Evolutionary conservation across 2,888 invertebrate genomes (phyloP).

Genomic region (Ferrisia virgata): DNA sequence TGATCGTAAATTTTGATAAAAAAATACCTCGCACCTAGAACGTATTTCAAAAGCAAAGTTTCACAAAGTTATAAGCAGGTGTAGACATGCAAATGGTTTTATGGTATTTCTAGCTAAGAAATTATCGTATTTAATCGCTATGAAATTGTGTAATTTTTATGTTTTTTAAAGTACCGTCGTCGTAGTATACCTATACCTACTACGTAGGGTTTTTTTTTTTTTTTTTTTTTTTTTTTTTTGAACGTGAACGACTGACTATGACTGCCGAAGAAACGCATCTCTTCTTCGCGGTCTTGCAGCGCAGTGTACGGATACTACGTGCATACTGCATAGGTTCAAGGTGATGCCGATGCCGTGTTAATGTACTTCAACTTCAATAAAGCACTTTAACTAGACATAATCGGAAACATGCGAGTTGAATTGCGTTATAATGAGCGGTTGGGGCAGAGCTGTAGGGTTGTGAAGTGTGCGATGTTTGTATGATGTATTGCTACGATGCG

Average conservation of each 20-base stretch:
- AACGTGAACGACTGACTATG: not conserved
- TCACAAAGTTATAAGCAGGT: not conserved
- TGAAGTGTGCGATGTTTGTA: not conserved
- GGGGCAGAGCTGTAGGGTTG: not conserved
- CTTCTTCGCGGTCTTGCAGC: not conserved
- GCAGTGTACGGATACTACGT: too few relatives aligned
- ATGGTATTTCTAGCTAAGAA: not conserved
- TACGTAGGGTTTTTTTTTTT: not conserved
- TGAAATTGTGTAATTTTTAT: constrained; percentile 8
- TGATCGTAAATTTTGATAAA: constrained; percentile 27
- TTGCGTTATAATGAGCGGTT: not conserved
- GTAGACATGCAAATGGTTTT: constrained; percentile 4
- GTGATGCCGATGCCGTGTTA: not conserved
- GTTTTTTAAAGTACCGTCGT: not conserved
- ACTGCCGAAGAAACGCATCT: not conserved
- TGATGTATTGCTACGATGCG: not conserved
- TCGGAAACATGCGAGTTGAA: not conserved
- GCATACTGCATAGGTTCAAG: not conserved
- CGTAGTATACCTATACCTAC: too few relatives aligned
- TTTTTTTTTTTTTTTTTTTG: not conserved
- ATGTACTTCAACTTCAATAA: not conserved
- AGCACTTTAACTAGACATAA: not conserved
- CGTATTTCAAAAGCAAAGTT: not conserved
- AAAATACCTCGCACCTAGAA: not conserved
- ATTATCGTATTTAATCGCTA: constrained; percentile 1